Base-by-base conservation (phyloP, 2,797 vertebrate species). In the Falco cherrug region DNA sequence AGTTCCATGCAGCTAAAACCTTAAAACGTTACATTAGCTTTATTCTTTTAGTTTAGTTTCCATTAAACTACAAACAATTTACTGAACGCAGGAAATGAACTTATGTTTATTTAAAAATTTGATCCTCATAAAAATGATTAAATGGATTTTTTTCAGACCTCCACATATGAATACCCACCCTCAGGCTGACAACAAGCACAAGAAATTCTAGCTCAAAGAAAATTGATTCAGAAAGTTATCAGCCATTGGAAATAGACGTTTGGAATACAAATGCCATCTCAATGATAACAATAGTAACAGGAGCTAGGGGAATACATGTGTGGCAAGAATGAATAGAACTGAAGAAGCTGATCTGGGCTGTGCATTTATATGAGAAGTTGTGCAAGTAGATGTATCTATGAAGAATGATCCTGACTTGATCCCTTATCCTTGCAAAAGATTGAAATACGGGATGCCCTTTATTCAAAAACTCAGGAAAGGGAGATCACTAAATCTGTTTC, bases 141-240 rank as follows among this genome's bases (percentile, higher is more conserved):
- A 87, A 80, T 96, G 67, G 47, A 35, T 91, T 94, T 96, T 93
- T 77, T 88, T 88, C 73, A 91, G 50, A 78, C 50, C 22, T 87
- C 89, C 78, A 56, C 13, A 0, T 90, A 18, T 13, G 41, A 93
- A 51, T 76, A 85, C 37, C 35, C 61, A 69, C 84, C 87, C 93
- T 81, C 69, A 28, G 86, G 88, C 92, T 81, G 81, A 60, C 86
- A 94, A 82, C 59, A 83, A 87, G 35, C 71, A 51, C 16, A 1
- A 80, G 59, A 91, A 93, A 93, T 85, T 85, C 47, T 89, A 74
- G 73, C 15, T 0, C 59, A 90, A 82, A 84, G 80, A 87, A 93
- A 94, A 95, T 96, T 75, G 85, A 88, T 90, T 97, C 85, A 76
- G 74, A 90, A 94, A 93, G 83, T 93, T 95, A 88, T 87, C 95